A percentile compares a stretch with the other conserved stretches of the same genome.
Conservation (phyloP, 2,113 vertebrate species). For the Carettochelys insculpta region DNA sequence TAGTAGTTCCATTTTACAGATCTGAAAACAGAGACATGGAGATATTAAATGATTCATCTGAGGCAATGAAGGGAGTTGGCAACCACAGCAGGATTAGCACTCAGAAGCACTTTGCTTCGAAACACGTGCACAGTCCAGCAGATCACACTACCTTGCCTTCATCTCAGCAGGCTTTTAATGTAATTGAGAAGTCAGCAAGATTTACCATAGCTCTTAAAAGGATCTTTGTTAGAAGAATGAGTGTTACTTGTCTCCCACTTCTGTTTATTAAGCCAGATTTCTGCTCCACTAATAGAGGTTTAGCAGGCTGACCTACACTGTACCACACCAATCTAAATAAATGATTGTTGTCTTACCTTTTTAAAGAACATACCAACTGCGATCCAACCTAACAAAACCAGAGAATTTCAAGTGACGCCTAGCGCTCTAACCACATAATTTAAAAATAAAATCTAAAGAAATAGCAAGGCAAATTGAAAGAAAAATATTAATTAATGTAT, state of each 20-base stretch:
- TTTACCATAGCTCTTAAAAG: neutral
- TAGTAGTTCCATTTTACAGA: neutral
- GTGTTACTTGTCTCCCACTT: neutral
- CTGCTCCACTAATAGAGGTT: neutral
- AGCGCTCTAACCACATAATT: slow-evolving; percentile 34
- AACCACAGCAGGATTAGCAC: neutral
- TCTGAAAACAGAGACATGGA: neutral
- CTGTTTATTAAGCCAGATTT: neutral
- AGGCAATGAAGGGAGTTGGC: neutral
- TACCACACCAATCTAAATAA: neutral
- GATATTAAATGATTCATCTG: neutral
- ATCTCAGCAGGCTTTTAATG: neutral
- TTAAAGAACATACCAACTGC: slow-evolving; percentile 11
- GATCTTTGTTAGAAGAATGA: neutral
- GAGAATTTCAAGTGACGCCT: slow-evolving; percentile 11
- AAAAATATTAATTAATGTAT: slow-evolving; percentile 55
- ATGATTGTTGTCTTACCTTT: neutral
- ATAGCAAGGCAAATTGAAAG: slow-evolving; percentile 55
- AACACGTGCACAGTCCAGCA: neutral
- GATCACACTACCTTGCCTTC: neutral
- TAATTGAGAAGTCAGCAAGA: neutral
- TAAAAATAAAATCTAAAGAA: slow-evolving; percentile 46
- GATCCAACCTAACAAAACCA: neutral
- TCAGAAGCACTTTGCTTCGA: neutral
- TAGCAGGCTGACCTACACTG: neutral